Evolutionary conservation across 2,888 invertebrate species (phyloP).

Genomic region (Ryuthela nishihirai): DNA sequence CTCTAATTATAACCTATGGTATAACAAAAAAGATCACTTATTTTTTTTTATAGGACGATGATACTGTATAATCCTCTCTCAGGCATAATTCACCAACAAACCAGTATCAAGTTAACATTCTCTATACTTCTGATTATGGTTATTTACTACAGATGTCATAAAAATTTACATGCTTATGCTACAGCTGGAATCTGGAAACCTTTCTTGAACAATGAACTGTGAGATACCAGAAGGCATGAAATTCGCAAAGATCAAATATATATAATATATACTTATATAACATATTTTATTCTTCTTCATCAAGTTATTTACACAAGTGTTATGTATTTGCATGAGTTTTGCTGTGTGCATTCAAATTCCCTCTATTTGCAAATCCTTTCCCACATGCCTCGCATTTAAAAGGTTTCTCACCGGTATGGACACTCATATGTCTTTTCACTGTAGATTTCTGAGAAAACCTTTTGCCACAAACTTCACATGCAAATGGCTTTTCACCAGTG

Average conservation of each 20-base stretch:
- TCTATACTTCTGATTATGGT: slow-evolving; percentile 34
- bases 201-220: slow-evolving; percentile 14
- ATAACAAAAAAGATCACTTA: slow-evolving; percentile 36
- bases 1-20: slow-evolving; percentile 28
- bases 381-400: slow-evolving; percentile 72
- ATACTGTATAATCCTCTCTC: slow-evolving; percentile 34
- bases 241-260: slow-evolving; percentile 9
- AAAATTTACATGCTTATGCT: slow-evolving; percentile 33
- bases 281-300: neutral
- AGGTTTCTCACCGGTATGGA: slow-evolving; percentile 63
- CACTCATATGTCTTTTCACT: slow-evolving; percentile 52
- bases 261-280: slow-evolving; percentile 3
- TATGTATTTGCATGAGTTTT: slow-evolving; percentile 42
- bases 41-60: slow-evolving; percentile 36
- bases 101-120: slow-evolving; percentile 13
- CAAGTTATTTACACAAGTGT: neutral
- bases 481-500: slow-evolving; percentile 44
- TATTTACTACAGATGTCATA: slow-evolving; percentile 34
- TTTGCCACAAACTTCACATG: slow-evolving; percentile 44
- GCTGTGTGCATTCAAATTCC: slow-evolving; percentile 44
- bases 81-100: neutral
- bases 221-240: slow-evolving; percentile 20
- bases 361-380: slow-evolving; percentile 59
- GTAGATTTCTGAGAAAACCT: slow-evolving; percentile 44
- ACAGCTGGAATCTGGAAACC: slow-evolving; percentile 13